Percentiles rank a stretch among this genome's conserved stretches.
phyloP scores from a whole-genome alignment of 2,797 vertebrate genomes.

The Tachyglossus aculeatus region DNA sequence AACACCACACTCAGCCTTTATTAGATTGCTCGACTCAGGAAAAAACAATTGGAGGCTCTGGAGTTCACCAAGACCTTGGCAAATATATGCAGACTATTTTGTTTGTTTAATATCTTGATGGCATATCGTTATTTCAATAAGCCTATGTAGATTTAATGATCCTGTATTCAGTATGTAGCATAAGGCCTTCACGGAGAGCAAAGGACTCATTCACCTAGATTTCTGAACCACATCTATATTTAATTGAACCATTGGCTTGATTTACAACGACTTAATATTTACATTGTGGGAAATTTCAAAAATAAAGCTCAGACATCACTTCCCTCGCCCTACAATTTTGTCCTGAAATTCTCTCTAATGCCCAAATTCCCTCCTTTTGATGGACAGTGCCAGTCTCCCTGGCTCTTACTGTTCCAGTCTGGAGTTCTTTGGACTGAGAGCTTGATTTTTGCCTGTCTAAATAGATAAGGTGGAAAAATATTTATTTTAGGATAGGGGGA shows the following conservation, averaged over 20 bases:
- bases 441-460: constrained; percentile 57
- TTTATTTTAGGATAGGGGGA: constrained; percentile 53
- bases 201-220: constrained; percentile 23
- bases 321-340: neutral
- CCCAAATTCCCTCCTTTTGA: neutral
- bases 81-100: constrained; percentile 13
- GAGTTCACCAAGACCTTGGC: neutral
- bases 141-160: constrained; percentile 43
- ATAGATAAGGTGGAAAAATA: constrained; percentile 56
- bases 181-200: constrained; percentile 19
- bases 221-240: constrained; percentile 23
- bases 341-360: neutral
- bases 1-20: neutral
- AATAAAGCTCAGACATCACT: neutral
- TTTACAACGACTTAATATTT: constrained; percentile 7
- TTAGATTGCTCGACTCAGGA: neutral
- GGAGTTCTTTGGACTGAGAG: constrained; percentile 56
- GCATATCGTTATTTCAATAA: constrained; percentile 34
- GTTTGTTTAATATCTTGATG: constrained; percentile 38
- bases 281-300: constrained; percentile 1
- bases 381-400: constrained; percentile 13
- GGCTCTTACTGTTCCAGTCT: constrained; percentile 11
- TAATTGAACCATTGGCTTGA: neutral
- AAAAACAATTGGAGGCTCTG: constrained; percentile 16
- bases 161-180: constrained; percentile 3